phyloP scores from a whole-genome alignment of 2,113 vertebrate species.

The Sardina pilchardus region DNA sequence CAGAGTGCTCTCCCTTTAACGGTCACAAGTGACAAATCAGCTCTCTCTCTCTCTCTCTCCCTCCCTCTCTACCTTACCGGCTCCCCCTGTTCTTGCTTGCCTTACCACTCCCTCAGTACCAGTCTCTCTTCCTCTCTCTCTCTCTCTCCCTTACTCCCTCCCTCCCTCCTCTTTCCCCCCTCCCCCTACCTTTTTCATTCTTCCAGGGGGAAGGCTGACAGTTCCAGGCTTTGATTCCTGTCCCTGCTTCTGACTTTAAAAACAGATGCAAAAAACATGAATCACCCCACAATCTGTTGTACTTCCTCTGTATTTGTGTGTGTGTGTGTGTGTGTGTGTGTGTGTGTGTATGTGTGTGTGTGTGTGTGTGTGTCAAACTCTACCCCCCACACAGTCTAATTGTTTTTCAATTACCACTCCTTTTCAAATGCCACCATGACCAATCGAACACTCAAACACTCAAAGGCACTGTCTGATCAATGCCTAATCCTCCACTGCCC shows the following conservation, averaged over 20 bases:
- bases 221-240: not conserved
- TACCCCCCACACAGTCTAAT: not conserved
- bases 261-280: not conserved
- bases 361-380: not conserved
- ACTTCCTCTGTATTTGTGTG: not conserved
- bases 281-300: not conserved
- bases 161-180: not conserved
- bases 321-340: not conserved
- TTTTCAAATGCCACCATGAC: not conserved
- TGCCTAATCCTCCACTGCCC: not conserved
- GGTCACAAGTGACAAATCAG: conserved; percentile 53
- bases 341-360: conserved; percentile 20
- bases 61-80: not conserved
- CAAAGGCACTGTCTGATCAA: conserved; percentile 1
- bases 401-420: not conserved
- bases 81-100: not conserved
- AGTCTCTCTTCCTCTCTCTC: conserved; percentile 10
- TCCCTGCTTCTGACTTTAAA: not conserved
- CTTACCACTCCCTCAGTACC: conserved; percentile 6
- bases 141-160: not conserved
- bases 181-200: conserved; percentile 11
- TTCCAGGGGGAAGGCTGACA: not conserved
- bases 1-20: conserved; percentile 47
- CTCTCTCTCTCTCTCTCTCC: conserved; percentile 21
- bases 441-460: not conserved